Evolutionary conservation across 2,888 invertebrate genomes (phyloP), one percentile per base, ranked within the genome.

Genomic region (Drosophila koepferae): DNA sequence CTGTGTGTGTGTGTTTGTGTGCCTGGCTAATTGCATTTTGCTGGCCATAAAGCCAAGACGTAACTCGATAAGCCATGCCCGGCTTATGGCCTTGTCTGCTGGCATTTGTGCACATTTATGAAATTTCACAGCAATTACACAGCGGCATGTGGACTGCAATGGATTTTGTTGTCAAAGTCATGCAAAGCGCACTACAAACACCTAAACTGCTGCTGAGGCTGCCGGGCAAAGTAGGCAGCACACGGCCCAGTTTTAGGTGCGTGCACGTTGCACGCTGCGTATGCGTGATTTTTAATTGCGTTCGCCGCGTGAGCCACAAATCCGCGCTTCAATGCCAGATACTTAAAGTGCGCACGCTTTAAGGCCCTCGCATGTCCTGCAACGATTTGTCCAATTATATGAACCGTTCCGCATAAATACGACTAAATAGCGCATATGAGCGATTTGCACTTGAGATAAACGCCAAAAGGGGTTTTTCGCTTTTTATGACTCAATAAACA

Each of bases 371-470:
- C 88, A 80, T 90, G 88, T 77, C 74, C 72, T 49, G 49, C 40
- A 69, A 72, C 90, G 66, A 89, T 90, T 90, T 85, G 85, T 83
- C 73, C 82, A 89, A 90, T 88, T 88, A 89, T 73, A 81, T 71
- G 70, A 72, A 72, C 43, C 74, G 63, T 75, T 72, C 63, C 67
- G 74, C 74, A 67, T 83, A 86, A 80, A 82, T 72, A 70, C 64
- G 64, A 18, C 79, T 70, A 82, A 89, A 85, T 68, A 65, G 66
- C 54, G 56, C 72, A 80, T 85, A 77, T 59, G 63, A 44, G 64
- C 58, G 86, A 86, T 90, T 77, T 83, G 83, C 80, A 80, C 74
- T 80, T 72, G 64, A 83, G 86, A 86, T 86, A 74, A 74, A 38
- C 59, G 65, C 49, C 53, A 73, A 69, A 63, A 65, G 40, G 55